Base-by-base conservation (phyloP, 2,888 invertebrate species). In the Latrodectus hesperus region DNA sequence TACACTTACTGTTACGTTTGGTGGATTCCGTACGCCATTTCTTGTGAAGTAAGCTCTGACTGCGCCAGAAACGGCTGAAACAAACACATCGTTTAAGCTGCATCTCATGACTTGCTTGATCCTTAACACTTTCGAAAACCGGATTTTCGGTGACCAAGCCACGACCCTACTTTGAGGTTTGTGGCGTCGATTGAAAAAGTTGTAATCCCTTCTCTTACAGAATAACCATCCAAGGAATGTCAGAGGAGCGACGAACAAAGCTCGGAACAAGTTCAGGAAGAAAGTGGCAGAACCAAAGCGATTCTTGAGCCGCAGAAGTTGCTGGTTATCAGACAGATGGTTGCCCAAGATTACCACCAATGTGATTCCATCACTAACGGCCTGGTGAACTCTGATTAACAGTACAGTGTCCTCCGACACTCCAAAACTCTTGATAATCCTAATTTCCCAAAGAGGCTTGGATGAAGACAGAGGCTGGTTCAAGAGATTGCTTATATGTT, bases 41-140 rank as follows among this genome's bases (percentile, higher is more conserved):
- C 91, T 91, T 90, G 93, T 93, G 88, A 94, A 92, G 90, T 93
- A 93, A 51, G 91, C 91, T 65, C 94, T 91, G 71, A 94, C 90
- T 84, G 93, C 93, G 52, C 94, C 94, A 2, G 94, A 93, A 11
- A 93, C 91, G 2, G 93, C 93, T 0, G 94, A 92, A 90, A 94
- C 91, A 60, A 94, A 91, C 10, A 94, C 93, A 90, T 94, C 94
- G 90, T 93, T 94, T 71, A 94, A 91, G 1, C 93, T 93, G 80
- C 93, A 93, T 60, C 94, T 91, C 78, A 94, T 94, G 55, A 94
- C 93, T 90, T 94, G 93, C 90, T 94, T 94, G 78, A 94, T 92
- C 75, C 93, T 91, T 52, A 91, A 90, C 71, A 93, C 92, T 87
- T 92, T 92, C n/a, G 89, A 86, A 68, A 92, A 91, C 52, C 92